These are phyloP conservation scores for Athalia rosae DNA, from an alignment of 2,888 invertebrate genomes.

Conservation along the genomic window DNA sequence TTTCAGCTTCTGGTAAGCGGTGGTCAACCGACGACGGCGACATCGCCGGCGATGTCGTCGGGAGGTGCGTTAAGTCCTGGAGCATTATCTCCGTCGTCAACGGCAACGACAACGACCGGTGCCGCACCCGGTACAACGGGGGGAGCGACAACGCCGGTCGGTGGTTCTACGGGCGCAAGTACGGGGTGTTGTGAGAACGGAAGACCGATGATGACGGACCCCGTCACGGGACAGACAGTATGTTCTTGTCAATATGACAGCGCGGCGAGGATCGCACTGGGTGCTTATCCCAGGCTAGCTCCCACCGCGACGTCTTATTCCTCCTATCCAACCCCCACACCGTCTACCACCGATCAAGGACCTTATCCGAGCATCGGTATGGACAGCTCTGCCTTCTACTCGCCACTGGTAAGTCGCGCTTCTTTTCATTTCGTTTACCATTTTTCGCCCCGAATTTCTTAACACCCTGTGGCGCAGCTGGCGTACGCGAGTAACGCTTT, in stretches of 20 bases:
- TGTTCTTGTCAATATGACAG: constrained; percentile 97
- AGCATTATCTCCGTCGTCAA: constrained; percentile 78
- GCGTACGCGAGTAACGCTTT: too few relatives aligned
- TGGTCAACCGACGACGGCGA: constrained; percentile 82
- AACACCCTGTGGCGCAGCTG: too few relatives aligned
- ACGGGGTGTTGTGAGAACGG: constrained; percentile 91
- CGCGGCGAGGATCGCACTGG: constrained; percentile 86
- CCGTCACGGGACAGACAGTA: constrained; percentile 93
- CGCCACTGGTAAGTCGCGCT: constrained; percentile 90
- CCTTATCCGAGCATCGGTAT: constrained; percentile 95
- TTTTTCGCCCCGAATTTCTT: too few relatives aligned
- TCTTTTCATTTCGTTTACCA: background rate
- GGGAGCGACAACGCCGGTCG: constrained; percentile 77
- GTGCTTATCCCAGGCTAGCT: constrained; percentile 85
- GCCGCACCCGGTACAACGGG: constrained; percentile 63
- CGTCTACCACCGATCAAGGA: constrained; percentile 92
- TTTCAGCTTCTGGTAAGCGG: constrained; percentile 85
- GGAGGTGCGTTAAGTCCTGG: constrained; percentile 85
- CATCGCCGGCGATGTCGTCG: constrained; percentile 84
- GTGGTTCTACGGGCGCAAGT: constrained; percentile 69
- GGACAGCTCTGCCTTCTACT: constrained; percentile 96
- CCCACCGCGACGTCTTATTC: constrained; percentile 84
- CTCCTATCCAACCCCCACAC: constrained; percentile 91
- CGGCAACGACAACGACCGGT: constrained; percentile 72
- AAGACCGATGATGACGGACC: constrained; percentile 93